Evolutionary conservation across 2,113 vertebrate genomes (phyloP).

Genomic region (Sterrhoptilus dennistouni): DNA sequence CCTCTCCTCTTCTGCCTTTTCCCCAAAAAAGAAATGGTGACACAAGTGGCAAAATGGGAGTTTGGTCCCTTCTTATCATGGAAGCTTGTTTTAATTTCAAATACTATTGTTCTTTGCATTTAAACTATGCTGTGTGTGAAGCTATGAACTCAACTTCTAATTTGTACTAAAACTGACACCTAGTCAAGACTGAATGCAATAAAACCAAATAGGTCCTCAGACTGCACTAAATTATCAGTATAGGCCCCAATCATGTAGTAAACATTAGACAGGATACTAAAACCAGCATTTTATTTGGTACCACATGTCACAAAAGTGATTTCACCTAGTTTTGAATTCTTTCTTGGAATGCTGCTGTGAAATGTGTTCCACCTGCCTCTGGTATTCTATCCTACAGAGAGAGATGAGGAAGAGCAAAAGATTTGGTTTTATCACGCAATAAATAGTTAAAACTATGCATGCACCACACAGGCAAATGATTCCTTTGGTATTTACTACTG

Average conservation of each 20-base stretch:
- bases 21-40: background rate
- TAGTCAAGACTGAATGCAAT: background rate
- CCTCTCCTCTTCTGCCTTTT: background rate
- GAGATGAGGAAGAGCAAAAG: background rate
- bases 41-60: background rate
- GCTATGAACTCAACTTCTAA: background rate
- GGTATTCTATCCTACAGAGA: background rate
- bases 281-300: background rate
- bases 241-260: background rate
- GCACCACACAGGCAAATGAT: background rate
- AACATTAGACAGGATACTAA: background rate
- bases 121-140: background rate
- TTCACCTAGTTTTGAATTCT: background rate
- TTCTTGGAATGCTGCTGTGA: background rate
- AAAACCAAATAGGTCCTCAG: background rate
- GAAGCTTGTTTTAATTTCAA: background rate
- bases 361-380: background rate
- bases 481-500: background rate
- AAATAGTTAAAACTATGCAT: background rate
- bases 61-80: background rate
- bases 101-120: background rate
- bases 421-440: background rate
- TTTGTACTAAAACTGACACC: background rate
- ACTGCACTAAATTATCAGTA: background rate
- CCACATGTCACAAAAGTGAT: background rate